These are phyloP conservation scores for Channa maculata DNA, from an alignment of 2,113 vertebrate genomes.

Conservation along the genomic window DNA sequence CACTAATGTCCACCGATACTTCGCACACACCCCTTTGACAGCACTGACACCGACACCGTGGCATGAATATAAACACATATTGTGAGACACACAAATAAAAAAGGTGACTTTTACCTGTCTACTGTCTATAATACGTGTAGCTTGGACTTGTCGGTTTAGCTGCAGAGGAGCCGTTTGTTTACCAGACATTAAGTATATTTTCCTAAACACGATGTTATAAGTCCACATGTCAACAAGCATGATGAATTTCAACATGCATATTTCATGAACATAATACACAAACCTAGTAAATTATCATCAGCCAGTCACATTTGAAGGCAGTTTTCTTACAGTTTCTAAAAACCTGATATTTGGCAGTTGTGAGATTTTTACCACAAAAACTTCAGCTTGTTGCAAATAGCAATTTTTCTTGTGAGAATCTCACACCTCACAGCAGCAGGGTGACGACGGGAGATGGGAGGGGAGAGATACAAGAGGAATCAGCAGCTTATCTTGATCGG, in stretches of 20 bases:
- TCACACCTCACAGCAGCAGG: not conserved
- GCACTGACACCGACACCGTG: conserved; percentile 7
- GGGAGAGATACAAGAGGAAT: too few species aligned
- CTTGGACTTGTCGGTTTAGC: too few species aligned
- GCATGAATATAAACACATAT: not conserved
- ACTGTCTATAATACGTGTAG: too few species aligned
- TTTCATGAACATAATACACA: too few species aligned
- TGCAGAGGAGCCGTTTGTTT: too few species aligned
- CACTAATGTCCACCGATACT: conserved; percentile 38
- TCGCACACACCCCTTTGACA: conserved; percentile 28
- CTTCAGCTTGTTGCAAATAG: not conserved
- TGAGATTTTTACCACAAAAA: not conserved
- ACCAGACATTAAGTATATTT: too few species aligned
- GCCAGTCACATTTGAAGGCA: not conserved
- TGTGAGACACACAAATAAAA: conserved; percentile 3
- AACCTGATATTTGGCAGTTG: not conserved
- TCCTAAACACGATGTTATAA: too few species aligned
- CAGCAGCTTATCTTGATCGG: too few species aligned
- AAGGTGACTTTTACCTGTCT: not conserved
- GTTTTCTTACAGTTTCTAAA: not conserved
- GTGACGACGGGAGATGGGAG: too few species aligned
- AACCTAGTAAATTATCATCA: too few species aligned
- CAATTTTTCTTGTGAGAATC: not conserved
- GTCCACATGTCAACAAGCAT: not conserved
- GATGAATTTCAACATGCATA: not conserved